Percentiles rank a stretch among this genome's conserved stretches.
Conservation (phyloP, 2,888 invertebrate genomes). For the Atrina japonica region DNA sequence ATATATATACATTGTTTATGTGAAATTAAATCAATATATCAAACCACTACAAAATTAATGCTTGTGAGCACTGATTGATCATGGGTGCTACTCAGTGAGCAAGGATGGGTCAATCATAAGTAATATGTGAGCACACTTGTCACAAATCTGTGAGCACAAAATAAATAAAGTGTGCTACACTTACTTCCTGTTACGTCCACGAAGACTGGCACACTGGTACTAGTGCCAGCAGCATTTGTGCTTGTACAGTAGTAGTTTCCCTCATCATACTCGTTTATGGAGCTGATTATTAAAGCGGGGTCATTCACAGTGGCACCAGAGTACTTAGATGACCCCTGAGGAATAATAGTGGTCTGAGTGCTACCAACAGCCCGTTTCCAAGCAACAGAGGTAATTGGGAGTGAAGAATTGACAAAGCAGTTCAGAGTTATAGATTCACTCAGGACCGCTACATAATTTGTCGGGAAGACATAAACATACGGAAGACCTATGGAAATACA, state of each 20-base stretch:
- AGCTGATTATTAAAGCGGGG: constrained; percentile 25
- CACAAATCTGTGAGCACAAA: too few species aligned
- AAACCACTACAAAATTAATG: too few species aligned
- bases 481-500: constrained; percentile 23
- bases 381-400: constrained; percentile 9
- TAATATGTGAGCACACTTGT: too few species aligned
- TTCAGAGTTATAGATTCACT: constrained; percentile 13
- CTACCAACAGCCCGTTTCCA: constrained; percentile 21
- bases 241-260: constrained; percentile 29
- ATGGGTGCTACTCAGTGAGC: too few species aligned
- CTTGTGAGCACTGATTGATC: too few species aligned
- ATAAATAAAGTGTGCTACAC: not conserved
- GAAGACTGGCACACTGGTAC: constrained; percentile 14
- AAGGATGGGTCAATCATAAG: too few species aligned
- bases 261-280: constrained; percentile 19
- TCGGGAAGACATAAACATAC: constrained; percentile 4
- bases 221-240: constrained; percentile 22
- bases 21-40: too few species aligned
- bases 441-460: constrained; percentile 7
- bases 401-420: constrained; percentile 25
- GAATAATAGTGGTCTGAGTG: constrained; percentile 19
- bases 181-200: constrained; percentile 38
- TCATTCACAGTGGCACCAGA: constrained; percentile 23
- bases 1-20: too few species aligned
- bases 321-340: constrained; percentile 1